Evolutionary conservation across 1,140 invertebrate genomes (phyloP), one percentile per base, ranked within the genome.

Genomic region (Pogonomyrmex barbatus): DNA sequence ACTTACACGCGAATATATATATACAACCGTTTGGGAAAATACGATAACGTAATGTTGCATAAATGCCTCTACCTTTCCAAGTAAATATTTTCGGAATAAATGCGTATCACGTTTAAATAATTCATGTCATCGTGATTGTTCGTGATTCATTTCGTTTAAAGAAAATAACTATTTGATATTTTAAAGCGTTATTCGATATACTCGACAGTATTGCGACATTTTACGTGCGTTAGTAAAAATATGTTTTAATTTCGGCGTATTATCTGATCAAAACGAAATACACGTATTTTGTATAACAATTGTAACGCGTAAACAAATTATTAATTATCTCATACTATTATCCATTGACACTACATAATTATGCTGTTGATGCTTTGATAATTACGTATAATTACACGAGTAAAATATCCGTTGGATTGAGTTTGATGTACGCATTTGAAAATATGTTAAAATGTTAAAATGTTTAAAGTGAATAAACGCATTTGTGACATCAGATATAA

Each of bases 311-410:
- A 54, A 81, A 52, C 36, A 42, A 81, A 81, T 52, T 54, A 68
- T 81, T 81, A 47, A 68, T 42, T 68, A 39, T n/a, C 5, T 79
- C 47, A 81, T 5, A 63, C 36, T 77, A 42, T 68, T 39, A 42
- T 79, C 56, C 42, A 54, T 68, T 33, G 63, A 81, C 30, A 42
- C 17, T 65, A 24, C 14, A 8, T 42, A 9, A 77, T 77, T 77
- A 24, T 68, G 6, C 17, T 54, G 50, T 56, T 17, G 10, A 17
- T 52, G 50, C 24, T 54, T 54, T 68, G 77, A 81, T 8, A 68
- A 79, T 67, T 67, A 67, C 14, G 10, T 33, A 17, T 42, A 10
- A 6, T 14, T 54, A 5, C 10, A 52, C 33, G 6, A 54, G 1
- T 39, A 81, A 30, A 24, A 45, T 60, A 12, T 42, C 14, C 24